Evolutionary conservation across 37 sponge, comb jelly and placozoan genomes (phyloP), one percentile per base, ranked within the genome.

Genomic region (Ephydatia muelleri): DNA sequence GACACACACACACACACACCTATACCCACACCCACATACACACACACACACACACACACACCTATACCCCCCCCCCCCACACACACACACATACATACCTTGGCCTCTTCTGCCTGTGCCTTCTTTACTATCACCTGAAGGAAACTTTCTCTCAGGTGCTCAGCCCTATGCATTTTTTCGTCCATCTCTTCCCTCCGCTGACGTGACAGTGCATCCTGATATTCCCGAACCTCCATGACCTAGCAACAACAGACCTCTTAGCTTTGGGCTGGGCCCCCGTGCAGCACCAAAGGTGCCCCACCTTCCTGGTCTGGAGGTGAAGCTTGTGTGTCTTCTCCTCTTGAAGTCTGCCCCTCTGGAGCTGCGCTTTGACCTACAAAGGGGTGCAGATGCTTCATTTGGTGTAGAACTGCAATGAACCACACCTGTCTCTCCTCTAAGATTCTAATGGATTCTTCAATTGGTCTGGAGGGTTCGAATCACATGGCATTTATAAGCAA

Each of bases 91-190:
- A 76, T 23, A 76, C 77, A 76, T 40, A 94, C 95, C 81, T 95
- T 95, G 28, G 86, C 83, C 38, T 95, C 95, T 49, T 96, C 97
- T 68, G 89, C 94, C 77, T 96, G 94, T 37, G 97, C 97, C 84
- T 94, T 96, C 8, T 90, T 68, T 23, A 86, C 65, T 31, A 81
- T 84, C 80, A 94, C 97, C 66, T 92, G 90, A 35, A 96, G 30
- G 67, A 84, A 87, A 47, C 82, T 75, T 40, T 84, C 87, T 68
- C 97, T 73, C 23, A 84, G 85, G 36, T 76, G 80, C 79, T 96
- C 89, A 22, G 97, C 97, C 68, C 86, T 65, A 65, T 86, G 82
- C n/a, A 92, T 85, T 69, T 84, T 88, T 32, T 74, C 90, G 35
- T 89, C 90, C 90, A 94, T 85, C 5, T 68, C 82, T 65, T 86